Conservation (phyloP, 2,888 invertebrate genomes). For the Pterostichus niger region DNA sequence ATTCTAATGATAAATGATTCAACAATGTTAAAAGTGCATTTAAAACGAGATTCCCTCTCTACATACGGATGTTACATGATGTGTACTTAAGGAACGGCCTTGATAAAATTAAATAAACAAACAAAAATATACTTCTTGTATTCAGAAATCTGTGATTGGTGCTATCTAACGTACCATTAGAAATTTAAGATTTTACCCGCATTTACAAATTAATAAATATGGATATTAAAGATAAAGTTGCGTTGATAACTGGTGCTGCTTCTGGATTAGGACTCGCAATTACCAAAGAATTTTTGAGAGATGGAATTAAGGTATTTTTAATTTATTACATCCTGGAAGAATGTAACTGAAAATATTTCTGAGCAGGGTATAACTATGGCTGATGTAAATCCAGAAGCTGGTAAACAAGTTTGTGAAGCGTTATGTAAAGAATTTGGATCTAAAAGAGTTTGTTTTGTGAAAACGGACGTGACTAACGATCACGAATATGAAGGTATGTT, state of each 20-base stretch:
- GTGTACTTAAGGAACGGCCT: not conserved
- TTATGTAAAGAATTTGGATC: slow-evolving; percentile 56
- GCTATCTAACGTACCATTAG: not conserved
- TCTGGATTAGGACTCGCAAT: slow-evolving; percentile 77
- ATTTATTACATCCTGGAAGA: not conserved
- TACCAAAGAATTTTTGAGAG: slow-evolving; percentile 74
- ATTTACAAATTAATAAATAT: not conserved
- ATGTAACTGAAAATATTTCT: slow-evolving; percentile 9
- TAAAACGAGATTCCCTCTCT: not conserved
- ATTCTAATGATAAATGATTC: slow-evolving; percentile 22
- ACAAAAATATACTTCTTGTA: slow-evolving; percentile 11
- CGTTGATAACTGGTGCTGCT: slow-evolving; percentile 77
- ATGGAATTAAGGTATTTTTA: slow-evolving; percentile 70
- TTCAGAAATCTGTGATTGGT: not conserved
- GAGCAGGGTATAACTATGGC: slow-evolving; percentile 65
- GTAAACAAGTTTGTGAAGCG: slow-evolving; percentile 46
- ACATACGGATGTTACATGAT: slow-evolving; percentile 25
- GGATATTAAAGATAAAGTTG: slow-evolving; percentile 63
- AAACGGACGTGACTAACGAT: slow-evolving; percentile 66
- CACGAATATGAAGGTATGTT: slow-evolving; percentile 63
- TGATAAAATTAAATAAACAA: slow-evolving; percentile 36
- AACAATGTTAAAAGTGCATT: not conserved
- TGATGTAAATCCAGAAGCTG: slow-evolving; percentile 59
- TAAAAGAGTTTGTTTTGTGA: slow-evolving; percentile 60
- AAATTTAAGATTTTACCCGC: not conserved